phyloP scores from a whole-genome alignment of 2,797 vertebrate species.

The Hozukius guyotensis region DNA sequence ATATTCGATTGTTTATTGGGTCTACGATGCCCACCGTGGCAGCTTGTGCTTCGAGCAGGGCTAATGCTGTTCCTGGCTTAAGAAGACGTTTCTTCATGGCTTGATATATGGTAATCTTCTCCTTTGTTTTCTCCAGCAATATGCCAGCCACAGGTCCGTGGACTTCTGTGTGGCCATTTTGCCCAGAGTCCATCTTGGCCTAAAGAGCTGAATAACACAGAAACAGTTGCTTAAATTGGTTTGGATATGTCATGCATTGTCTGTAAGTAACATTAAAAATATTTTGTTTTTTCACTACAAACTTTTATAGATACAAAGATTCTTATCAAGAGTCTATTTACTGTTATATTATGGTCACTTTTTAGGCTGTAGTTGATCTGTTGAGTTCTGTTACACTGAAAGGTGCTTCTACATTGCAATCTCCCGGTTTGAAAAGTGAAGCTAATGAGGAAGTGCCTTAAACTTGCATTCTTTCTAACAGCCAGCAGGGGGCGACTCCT shows the following conservation, averaged over 20 bases:
- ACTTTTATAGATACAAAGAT: neutral
- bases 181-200: conserved; percentile 62
- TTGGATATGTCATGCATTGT: neutral
- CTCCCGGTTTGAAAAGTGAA: no score
- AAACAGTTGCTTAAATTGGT: conserved; percentile 11
- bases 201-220: conserved; percentile 30
- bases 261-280: neutral
- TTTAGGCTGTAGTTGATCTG: neutral
- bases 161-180: conserved; percentile 68
- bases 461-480: no score
- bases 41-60: conserved; percentile 93
- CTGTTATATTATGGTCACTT: neutral
- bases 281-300: neutral
- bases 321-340: neutral
- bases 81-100: conserved; percentile 93
- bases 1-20: conserved; percentile 87
- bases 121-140: conserved; percentile 87
- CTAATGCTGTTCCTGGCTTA: conserved; percentile 88
- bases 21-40: conserved; percentile 91
- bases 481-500: no score
- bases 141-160: conserved; percentile 89
- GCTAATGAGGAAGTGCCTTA: no score
- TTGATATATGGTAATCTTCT: conserved; percentile 91
- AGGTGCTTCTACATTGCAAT: neutral
- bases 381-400: neutral